Evolutionary conservation across 2,888 invertebrate genomes (phyloP).

Genomic region (Sclerodermus sp.): DNA sequence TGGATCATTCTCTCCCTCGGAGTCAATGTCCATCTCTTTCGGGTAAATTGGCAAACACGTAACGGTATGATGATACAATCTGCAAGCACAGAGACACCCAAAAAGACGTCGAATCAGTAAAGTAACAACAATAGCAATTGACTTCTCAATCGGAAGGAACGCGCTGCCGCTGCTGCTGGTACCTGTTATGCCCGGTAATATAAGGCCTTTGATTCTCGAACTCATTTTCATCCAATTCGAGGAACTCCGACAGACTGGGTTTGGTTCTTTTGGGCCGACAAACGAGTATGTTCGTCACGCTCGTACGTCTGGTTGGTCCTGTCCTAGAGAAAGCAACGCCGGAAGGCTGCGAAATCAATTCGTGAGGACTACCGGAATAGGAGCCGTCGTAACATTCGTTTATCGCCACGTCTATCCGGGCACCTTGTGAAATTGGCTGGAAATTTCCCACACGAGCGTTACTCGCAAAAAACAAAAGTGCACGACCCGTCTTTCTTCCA

Average conservation of each 20-base stretch:
- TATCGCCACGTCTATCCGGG: conserved; percentile 91
- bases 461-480: too few species aligned
- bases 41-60: conserved; percentile 93
- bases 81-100: conserved; percentile 45
- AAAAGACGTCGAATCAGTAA: too few species aligned
- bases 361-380: conserved; percentile 90
- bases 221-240: conserved; percentile 84
- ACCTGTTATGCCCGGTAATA: conserved; percentile 87
- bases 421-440: conserved; percentile 75
- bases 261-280: conserved; percentile 71
- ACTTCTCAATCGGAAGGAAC: too few species aligned
- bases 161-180: conserved; percentile 12
- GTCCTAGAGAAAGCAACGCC: conserved; percentile 72
- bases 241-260: conserved; percentile 82
- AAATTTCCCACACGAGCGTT: conserved; percentile 14
- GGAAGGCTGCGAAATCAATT: conserved; percentile 75
- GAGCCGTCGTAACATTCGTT: conserved; percentile 95
- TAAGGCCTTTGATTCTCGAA: conserved; percentile 84
- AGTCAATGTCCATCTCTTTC: conserved; percentile 91
- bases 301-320: conserved; percentile 73
- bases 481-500: too few species aligned
- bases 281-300: conserved; percentile 77
- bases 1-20: conserved; percentile 92
- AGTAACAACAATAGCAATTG: conserved; percentile 15
- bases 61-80: conserved; percentile 91